phyloP scores from a whole-genome alignment of 2,797 vertebrate genomes.

The Aldrovandia affinis region DNA sequence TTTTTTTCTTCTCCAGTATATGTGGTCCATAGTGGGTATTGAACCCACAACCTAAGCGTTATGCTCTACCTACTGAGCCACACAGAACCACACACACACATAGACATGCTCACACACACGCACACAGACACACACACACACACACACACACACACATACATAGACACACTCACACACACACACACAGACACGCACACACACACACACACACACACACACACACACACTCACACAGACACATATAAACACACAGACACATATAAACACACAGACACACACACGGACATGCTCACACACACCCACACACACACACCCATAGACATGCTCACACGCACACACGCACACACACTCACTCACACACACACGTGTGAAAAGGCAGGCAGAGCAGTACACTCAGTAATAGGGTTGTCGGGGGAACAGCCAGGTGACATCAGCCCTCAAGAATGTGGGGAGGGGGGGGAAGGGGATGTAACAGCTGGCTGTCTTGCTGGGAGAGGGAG shows the following conservation, averaged over 20 bases:
- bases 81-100: too few species aligned
- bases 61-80: too few species aligned
- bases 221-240: background rate
- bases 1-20: too few species aligned
- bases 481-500: slow-evolving; percentile 33
- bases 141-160: background rate
- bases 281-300: background rate
- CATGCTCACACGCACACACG: background rate
- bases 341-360: background rate
- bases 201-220: background rate
- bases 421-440: slow-evolving; percentile 58
- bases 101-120: too few species aligned
- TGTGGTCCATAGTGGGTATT: too few species aligned
- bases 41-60: too few species aligned
- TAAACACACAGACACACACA: background rate
- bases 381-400: slow-evolving; percentile 20
- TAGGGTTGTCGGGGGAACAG: slow-evolving; percentile 35
- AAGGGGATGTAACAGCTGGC: slow-evolving; percentile 59
- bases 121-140: background rate
- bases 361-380: background rate
- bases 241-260: background rate
- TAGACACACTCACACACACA: slow-evolving; percentile 15
- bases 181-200: too few species aligned
- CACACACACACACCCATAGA: background rate
- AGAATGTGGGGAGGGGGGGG: slow-evolving; percentile 53